These are phyloP conservation scores for Grantiella picta DNA, from an alignment of 2,113 vertebrate genomes.

Conservation along the genomic window DNA sequence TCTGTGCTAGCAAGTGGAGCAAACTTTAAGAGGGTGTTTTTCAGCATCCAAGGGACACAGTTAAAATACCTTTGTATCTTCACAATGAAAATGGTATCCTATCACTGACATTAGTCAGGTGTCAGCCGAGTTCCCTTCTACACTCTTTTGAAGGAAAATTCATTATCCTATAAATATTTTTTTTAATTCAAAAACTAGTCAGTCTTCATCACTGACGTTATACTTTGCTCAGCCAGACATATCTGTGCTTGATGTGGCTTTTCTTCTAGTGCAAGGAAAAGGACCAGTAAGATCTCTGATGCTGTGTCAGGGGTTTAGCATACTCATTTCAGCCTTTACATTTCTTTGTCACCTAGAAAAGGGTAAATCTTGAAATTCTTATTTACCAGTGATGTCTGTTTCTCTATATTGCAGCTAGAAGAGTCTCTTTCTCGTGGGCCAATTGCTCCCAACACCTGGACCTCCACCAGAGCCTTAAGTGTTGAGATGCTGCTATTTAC, in stretches of 20 bases:
- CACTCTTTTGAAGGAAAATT: neutral
- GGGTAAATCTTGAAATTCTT: neutral
- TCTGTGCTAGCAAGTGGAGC: fast-evolving
- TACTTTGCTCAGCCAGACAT: neutral
- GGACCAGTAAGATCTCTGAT: neutral
- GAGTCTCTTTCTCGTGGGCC: neutral
- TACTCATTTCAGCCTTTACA: neutral
- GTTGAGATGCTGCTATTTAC: neutral
- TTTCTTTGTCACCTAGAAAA: neutral
- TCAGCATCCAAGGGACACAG: neutral
- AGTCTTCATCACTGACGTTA: neutral
- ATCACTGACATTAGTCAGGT: no score
- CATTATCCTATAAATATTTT: neutral
- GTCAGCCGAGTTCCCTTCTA: neutral
- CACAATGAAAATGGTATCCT: neutral
- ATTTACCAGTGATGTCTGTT: neutral
- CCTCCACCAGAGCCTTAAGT: neutral
- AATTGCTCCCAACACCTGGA: neutral
- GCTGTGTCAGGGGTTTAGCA: neutral
- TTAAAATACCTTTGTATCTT: neutral
- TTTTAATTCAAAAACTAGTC: neutral
- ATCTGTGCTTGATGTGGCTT: neutral
- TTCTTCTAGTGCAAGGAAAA: neutral
- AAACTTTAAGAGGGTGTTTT: neutral
- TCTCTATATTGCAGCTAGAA: neutral